These are phyloP conservation scores for Procambarus virginalis DNA, from an alignment of 1,140 invertebrate species.

Conservation along the genomic window DNA sequence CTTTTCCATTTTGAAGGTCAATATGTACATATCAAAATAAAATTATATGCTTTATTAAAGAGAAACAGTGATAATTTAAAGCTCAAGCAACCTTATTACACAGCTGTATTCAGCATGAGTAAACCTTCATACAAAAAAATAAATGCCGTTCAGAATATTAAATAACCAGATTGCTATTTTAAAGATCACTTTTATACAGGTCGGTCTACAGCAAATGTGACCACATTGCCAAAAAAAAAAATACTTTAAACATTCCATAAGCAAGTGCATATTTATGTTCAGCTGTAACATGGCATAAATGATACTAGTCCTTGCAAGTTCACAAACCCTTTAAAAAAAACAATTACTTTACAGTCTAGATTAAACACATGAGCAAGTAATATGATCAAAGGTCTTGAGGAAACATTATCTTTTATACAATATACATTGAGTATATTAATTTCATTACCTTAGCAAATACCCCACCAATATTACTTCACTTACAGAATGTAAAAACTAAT, in stretches of 20 bases:
- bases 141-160: neutral
- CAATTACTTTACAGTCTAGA: neutral
- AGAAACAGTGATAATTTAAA: neutral
- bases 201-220: neutral
- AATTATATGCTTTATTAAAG: neutral
- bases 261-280: neutral
- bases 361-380: neutral
- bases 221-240: too few relatives aligned
- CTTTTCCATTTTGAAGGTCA: neutral
- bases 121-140: neutral
- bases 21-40: neutral
- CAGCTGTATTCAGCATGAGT: neutral
- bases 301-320: neutral
- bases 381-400: neutral
- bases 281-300: neutral
- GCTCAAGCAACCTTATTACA: constrained; percentile 1
- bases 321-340: neutral
- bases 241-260: too few relatives aligned
- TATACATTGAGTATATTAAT: neutral
- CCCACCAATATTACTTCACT: constrained; percentile 9
- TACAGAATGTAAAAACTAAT: neutral
- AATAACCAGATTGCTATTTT: neutral
- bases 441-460: neutral
- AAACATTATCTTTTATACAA: constrained; percentile 4
- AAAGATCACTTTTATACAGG: neutral